Evolutionary conservation across 2,888 invertebrate species (phyloP).

Genomic region (Bugula neritina): DNA sequence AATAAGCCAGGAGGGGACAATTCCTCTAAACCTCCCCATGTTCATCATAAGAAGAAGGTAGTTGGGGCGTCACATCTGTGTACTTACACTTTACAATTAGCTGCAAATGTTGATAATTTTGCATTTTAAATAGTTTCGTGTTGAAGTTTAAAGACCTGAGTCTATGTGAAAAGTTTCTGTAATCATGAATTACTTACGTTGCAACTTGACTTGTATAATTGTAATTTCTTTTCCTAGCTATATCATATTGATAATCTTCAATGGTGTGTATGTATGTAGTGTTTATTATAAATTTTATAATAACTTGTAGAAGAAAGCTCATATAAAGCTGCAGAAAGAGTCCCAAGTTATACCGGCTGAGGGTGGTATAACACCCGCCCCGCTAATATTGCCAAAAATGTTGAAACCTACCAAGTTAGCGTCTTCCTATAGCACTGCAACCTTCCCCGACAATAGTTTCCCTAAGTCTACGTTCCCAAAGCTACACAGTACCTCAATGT

Average conservation of each 20-base stretch:
- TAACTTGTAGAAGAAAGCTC: slow-evolving; percentile 22
- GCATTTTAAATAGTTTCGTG: too few species aligned
- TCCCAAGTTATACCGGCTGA: slow-evolving; percentile 12
- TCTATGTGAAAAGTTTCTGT: too few species aligned
- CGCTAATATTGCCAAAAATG: slow-evolving; percentile 29
- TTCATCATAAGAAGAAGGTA: slow-evolving; percentile 21
- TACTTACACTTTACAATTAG: too few species aligned
- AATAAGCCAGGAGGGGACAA: slow-evolving; percentile 4
- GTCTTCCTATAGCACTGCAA: slow-evolving; percentile 28
- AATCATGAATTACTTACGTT: too few species aligned
- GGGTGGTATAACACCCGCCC: slow-evolving; percentile 20
- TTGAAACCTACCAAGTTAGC: slow-evolving; percentile 26
- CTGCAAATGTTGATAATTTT: too few species aligned
- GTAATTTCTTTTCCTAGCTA: too few species aligned
- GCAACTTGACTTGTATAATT: too few species aligned
- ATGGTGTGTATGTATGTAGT: too few species aligned
- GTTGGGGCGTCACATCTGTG: too few species aligned
- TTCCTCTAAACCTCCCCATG: slow-evolving; percentile 13
- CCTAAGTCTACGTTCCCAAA: slow-evolving; percentile 27
- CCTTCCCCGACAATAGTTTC: slow-evolving; percentile 25
- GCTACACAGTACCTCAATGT: slow-evolving; percentile 27
- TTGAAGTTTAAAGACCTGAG: too few species aligned
- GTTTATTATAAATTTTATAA: too few species aligned
- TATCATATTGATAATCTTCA: too few species aligned
- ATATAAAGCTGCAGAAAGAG: slow-evolving; percentile 2